Evolutionary conservation across 2,797 vertebrate species (phyloP).

Genomic region (Pagetopsis macropterus): DNA sequence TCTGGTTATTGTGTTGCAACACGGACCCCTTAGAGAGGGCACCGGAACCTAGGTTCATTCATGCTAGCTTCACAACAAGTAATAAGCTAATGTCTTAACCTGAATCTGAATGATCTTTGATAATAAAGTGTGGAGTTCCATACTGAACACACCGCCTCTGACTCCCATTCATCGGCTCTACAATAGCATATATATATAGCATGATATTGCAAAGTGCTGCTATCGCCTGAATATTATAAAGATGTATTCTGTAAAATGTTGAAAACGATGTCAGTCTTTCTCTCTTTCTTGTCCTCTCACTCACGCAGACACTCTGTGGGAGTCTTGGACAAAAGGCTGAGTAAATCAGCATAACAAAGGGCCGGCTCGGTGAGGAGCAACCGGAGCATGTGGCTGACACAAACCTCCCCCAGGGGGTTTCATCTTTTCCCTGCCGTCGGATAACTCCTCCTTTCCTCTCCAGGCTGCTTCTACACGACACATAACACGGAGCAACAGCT

Average conservation of each 20-base stretch:
- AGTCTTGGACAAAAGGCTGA: conserved; percentile 78
- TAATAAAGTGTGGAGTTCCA: too few relatives aligned
- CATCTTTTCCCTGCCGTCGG: conserved; percentile 30
- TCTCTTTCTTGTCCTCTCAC: conserved; percentile 30
- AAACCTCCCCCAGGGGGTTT: conserved; percentile 50
- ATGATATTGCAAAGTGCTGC: neutral
- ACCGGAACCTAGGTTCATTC: too few relatives aligned
- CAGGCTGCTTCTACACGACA: conserved; percentile 38
- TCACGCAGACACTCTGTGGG: conserved; percentile 44
- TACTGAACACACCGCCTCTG: too few relatives aligned
- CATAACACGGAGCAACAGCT: conserved; percentile 39
- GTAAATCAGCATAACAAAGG: conserved; percentile 91
- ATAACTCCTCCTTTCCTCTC: conserved; percentile 41
- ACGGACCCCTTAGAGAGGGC: too few relatives aligned
- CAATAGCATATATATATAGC: neutral
- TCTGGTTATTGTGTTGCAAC: too few relatives aligned
- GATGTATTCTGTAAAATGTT: conserved; percentile 2
- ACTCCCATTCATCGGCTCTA: too few relatives aligned
- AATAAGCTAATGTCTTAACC: too few relatives aligned
- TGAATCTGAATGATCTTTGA: too few relatives aligned
- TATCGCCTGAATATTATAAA: neutral
- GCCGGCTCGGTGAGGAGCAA: conserved; percentile 72
- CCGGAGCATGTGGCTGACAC: conserved; percentile 80
- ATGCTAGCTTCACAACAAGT: too few relatives aligned
- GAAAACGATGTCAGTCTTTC: conserved; percentile 35